Base-by-base conservation (phyloP, 1,140 invertebrate species). In the Drosophila bocki region DNA sequence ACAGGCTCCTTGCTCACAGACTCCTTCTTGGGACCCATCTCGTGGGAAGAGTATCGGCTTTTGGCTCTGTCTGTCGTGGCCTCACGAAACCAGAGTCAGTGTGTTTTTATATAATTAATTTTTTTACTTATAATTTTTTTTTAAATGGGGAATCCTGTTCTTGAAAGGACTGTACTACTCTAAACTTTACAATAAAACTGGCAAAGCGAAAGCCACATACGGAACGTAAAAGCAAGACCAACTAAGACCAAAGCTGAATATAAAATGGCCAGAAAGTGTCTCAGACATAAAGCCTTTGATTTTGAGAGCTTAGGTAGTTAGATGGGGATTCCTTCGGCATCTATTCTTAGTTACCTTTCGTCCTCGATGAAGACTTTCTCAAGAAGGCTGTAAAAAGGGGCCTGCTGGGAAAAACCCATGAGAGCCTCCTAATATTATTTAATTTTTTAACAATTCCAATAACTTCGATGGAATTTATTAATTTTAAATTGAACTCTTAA, bases 111-210 rank as follows among this genome's bases (percentile, higher is more conserved):
- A 13, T 11, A 26, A n/a, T 39, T 7, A 39, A 70, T 58, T 70
- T 72, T 72, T 72, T 35, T 59, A 72, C 65, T 72, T 50, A 59
- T 13, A 63, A 70, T 70, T 70, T 70, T 67, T 65, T 70, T 32
- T 22, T 1, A 39, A 22, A 9, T 11, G 42, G 44, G 13, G 3
- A 64, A 32, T 11, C 44, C 59, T 33, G 32, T 35, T 50, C 22
- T 17, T 3, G 17, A 6, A 6, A 9, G n/a, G 13, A 70, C 65
- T 44, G 32, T 70, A 70, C 33, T 72, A 70, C 42, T 50, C 69
- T 70, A 58, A 41, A 68, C 63, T 37, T 15, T 33, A 29, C 42
- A 22, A 39, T 72, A 69, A 70, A 72, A 70, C 51, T 72, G 44
- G 19, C 37, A n/a, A 8, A 3, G 12, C 33, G 32, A 47, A n/a